These are phyloP conservation scores for Himalopsyche kuldschensis DNA, from an alignment of 2,888 invertebrate species.

Conservation along the genomic window DNA sequence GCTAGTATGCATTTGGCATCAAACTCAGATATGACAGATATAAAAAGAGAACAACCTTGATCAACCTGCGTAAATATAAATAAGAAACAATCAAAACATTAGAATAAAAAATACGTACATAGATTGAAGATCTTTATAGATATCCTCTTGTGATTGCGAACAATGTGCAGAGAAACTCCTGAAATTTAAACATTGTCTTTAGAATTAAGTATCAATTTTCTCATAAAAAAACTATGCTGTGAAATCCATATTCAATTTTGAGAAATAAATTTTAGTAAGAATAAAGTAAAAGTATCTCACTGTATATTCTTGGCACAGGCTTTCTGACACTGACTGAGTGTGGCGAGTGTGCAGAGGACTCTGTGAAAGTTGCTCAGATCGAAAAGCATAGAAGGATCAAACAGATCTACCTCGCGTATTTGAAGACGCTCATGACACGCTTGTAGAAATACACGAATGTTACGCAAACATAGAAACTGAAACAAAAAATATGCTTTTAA, in stretches of 20 bases:
- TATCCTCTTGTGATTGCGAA: constrained; percentile 79
- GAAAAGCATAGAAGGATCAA: constrained; percentile 94
- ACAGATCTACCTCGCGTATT: constrained; percentile 82
- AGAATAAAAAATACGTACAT: constrained; percentile 64
- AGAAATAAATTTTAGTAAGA: no score
- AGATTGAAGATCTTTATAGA: constrained; percentile 80
- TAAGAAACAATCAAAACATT: not conserved
- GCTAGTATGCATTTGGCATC: no score
- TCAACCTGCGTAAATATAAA: not conserved
- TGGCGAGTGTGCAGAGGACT: constrained; percentile 87
- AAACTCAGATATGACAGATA: not conserved
- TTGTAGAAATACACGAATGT: constrained; percentile 89
- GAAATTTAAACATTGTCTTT: constrained; percentile 45
- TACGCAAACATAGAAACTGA: constrained; percentile 94
- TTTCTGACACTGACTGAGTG: constrained; percentile 80
- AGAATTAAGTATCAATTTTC: no score
- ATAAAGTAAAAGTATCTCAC: constrained; percentile 61
- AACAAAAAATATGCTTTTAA: constrained; percentile 41
- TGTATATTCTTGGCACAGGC: constrained; percentile 67
- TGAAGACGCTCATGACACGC: constrained; percentile 85
- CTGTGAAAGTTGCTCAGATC: constrained; percentile 94
- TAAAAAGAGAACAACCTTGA: not conserved
- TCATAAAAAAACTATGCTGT: no score
- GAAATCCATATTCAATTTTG: no score
- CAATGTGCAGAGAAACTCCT: constrained; percentile 83